These are phyloP conservation scores for Pagrus major DNA, from an alignment of 2,113 vertebrate species.

Conservation along the genomic window DNA sequence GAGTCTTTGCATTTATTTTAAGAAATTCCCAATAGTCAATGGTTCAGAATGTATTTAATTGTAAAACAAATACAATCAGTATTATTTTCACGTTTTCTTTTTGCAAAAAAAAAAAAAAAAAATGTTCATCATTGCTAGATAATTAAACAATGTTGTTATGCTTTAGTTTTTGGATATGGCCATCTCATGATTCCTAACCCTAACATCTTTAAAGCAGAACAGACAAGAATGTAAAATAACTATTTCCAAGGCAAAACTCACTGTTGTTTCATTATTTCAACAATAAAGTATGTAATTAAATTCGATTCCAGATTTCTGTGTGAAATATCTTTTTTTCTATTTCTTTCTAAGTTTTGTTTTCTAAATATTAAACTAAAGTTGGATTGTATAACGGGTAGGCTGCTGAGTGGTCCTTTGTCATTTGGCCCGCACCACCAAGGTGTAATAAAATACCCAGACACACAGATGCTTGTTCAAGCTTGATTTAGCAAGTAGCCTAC, in stretches of 20 bases:
- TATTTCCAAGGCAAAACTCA: not conserved
- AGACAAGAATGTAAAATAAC: not conserved
- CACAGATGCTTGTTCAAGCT: conserved; percentile 49
- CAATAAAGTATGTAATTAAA: not conserved
- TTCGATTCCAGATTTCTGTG: not conserved
- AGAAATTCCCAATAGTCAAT: not conserved
- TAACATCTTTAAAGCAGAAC: not conserved
- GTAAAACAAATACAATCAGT: too few relatives aligned
- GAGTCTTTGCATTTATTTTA: not conserved
- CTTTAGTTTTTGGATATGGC: not conserved
- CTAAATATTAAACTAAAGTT: not conserved
- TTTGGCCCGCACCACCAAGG: not conserved
- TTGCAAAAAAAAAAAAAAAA: too few relatives aligned
- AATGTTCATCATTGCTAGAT: too few relatives aligned
- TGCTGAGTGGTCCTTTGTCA: not conserved
- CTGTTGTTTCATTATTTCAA: not conserved
- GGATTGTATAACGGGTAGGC: not conserved
- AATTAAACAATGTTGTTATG: not conserved
- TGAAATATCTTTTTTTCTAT: not conserved
- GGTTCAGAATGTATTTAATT: too few relatives aligned
- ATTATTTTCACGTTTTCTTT: too few relatives aligned
- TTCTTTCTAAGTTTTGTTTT: not conserved
- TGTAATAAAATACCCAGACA: conserved; percentile 24
- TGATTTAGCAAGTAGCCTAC: conserved; percentile 30
- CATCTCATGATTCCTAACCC: not conserved